phyloP scores from a whole-genome alignment of 1,140 invertebrate species.

The Drosophila pectinifera region DNA sequence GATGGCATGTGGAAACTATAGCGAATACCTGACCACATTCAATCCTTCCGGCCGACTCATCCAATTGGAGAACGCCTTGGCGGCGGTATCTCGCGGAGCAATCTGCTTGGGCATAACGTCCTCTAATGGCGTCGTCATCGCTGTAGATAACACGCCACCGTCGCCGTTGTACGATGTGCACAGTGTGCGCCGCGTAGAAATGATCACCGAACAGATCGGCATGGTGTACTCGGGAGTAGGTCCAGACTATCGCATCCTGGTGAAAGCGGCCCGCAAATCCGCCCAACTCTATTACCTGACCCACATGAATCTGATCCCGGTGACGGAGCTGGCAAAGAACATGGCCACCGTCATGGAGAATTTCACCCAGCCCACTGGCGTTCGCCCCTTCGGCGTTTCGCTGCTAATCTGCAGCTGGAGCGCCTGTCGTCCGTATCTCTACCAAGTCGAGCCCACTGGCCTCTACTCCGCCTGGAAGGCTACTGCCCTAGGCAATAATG shows the following conservation, averaged over 20 bases:
- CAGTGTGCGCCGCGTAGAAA: constrained; percentile 97
- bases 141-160: constrained; percentile 99
- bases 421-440: constrained; percentile 93
- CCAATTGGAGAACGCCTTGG: constrained; percentile 99
- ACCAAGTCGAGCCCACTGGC: constrained; percentile 99
- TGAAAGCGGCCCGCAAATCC: constrained; percentile 97
- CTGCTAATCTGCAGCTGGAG: constrained; percentile 99
- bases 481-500: constrained; percentile 99
- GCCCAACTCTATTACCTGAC: constrained; percentile 97
- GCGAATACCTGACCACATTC: constrained; percentile 99
- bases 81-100: constrained; percentile 98
- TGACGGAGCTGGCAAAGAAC: constrained; percentile 97
- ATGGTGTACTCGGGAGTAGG: constrained; percentile 99
- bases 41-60: constrained; percentile 99
- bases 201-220: constrained; percentile 98
- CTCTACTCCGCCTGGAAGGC: constrained; percentile 99
- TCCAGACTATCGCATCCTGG: constrained; percentile 95
- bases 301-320: constrained; percentile 97
- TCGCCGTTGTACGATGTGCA: constrained; percentile 98
- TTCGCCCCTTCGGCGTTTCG: constrained; percentile 99
- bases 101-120: constrained; percentile 99
- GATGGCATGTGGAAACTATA: constrained; percentile 98
- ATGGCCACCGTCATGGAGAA: constrained; percentile 99
- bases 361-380: constrained; percentile 99
- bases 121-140: constrained; percentile 97